Base-by-base conservation (phyloP, 2,888 invertebrate genomes). In the Lochmaea crataegi region DNA sequence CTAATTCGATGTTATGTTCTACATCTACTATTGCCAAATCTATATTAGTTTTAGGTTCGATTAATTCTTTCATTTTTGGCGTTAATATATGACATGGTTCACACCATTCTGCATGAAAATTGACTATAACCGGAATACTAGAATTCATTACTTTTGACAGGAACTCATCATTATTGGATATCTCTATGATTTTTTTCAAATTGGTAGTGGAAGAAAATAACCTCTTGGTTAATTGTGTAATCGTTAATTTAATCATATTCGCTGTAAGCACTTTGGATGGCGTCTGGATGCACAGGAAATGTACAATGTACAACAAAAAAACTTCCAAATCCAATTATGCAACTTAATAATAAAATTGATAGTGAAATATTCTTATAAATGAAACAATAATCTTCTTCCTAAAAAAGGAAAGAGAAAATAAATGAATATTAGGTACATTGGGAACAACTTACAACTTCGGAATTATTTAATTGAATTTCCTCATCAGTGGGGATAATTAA, bases 71-170 rank as follows among this genome's bases (percentile, higher is more conserved):
- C 85, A 96, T 90, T 86, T 94, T 94, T 2, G 95, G 95, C 0
- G 95, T 95, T 14, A 96, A 88, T 81, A 95, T 94, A 86, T 94
- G 94, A 86, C 96, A 96, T 0, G 96, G 95, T 86, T 95, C 95
- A 83, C 96, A 96, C 96, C 96, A 96, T 79, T 96, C 95, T 0
- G 96, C 96, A 83, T 96, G 96, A 84, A 96, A 96, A 85, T 95
- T 96, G 0, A 96, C 95, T 85, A 96, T 94, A n/a, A 96, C 95
- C 42, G 95, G 94, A 81, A 92, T 92, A 51, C 91, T 90, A 80
- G 93, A 94, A 85, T 95, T 94, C 91, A 96, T 94, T 66, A 95
- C 94, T 89, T 94, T 94, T 79, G 90, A 90, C 76, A 94, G 90
- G 85, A 94, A 94, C 79, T 94, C 94, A 74, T 91, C 92, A 83